phyloP scores from a whole-genome alignment of 2,113 vertebrate species.

The Lutjanus erythropterus region DNA sequence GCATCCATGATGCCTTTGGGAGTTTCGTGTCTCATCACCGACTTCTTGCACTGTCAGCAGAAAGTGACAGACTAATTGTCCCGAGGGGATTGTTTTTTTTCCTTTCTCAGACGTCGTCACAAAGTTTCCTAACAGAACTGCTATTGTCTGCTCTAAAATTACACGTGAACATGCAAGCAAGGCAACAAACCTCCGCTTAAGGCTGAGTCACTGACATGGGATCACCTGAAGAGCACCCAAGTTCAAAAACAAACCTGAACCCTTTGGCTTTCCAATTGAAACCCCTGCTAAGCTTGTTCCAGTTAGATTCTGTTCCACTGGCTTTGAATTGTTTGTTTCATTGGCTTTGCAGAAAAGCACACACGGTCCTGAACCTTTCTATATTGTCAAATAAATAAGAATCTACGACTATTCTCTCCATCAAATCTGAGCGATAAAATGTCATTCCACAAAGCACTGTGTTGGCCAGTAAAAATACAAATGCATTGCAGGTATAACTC shows the following conservation, averaged over 20 bases:
- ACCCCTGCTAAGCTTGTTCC: too few relatives aligned
- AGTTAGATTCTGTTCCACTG: background rate
- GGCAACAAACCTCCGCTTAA: slow-evolving; percentile 6
- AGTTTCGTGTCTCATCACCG: slow-evolving; percentile 23
- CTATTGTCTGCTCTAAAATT: slow-evolving; percentile 48
- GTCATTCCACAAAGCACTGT: background rate
- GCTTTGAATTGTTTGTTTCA: background rate
- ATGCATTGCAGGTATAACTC: background rate
- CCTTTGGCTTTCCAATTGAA: background rate
- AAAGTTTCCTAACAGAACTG: slow-evolving; percentile 43
- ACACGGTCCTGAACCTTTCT: background rate
- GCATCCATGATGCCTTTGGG: slow-evolving; percentile 14
- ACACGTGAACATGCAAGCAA: background rate
- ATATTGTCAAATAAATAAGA: background rate
- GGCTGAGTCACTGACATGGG: slow-evolving; percentile 3
- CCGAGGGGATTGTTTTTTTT: background rate
- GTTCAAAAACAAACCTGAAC: background rate
- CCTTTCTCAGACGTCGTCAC: slow-evolving; percentile 24
- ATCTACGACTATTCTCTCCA: too few relatives aligned
- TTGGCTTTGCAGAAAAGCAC: background rate
- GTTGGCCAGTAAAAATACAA: background rate
- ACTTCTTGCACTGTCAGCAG: slow-evolving; percentile 62
- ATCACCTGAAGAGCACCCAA: background rate
- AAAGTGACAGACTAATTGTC: slow-evolving; percentile 51
- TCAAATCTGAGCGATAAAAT: background rate